Evolutionary conservation across 2,113 vertebrate genomes (phyloP).

Genomic region (Manacus vitellinus): DNA sequence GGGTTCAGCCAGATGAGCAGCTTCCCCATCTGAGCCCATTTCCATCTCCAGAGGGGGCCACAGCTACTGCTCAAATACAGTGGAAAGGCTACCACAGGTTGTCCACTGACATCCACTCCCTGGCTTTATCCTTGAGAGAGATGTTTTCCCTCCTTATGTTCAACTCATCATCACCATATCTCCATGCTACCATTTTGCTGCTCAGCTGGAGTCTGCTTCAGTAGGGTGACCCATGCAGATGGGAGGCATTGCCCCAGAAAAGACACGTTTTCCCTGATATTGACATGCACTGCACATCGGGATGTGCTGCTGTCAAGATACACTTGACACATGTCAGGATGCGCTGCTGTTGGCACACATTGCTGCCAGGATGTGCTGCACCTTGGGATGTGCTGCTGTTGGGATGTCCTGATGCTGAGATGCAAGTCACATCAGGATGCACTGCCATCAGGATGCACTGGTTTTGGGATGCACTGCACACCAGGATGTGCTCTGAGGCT

Average conservation of each 20-base stretch:
- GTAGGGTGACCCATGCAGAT: fast-evolving
- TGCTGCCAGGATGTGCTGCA: fast-evolving
- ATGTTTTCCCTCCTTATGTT: neutral
- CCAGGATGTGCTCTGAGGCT: neutral
- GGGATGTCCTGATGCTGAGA: neutral
- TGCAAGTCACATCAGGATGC: neutral
- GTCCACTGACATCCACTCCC: neutral
- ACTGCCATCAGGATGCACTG: fast-evolving
- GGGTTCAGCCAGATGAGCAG: neutral
- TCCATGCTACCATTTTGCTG: neutral
- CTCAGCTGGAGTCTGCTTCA: fast-evolving
- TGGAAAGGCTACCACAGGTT: neutral
- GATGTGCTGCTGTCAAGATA: neutral
- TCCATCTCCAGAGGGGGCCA: neutral
- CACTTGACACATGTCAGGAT: neutral
- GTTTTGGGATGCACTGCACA: neutral
- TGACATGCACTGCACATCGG: fast-evolving
- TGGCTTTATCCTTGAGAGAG: neutral
- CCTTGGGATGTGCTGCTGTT: neutral
- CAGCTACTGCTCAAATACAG: neutral
- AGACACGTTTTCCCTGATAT: neutral
- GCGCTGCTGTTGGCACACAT: neutral
- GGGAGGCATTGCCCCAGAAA: fast-evolving
- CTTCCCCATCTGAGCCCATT: fast-evolving
- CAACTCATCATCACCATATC: neutral